Conservation (phyloP, 2,113 vertebrate species). For the Alouatta palliata region DNA sequence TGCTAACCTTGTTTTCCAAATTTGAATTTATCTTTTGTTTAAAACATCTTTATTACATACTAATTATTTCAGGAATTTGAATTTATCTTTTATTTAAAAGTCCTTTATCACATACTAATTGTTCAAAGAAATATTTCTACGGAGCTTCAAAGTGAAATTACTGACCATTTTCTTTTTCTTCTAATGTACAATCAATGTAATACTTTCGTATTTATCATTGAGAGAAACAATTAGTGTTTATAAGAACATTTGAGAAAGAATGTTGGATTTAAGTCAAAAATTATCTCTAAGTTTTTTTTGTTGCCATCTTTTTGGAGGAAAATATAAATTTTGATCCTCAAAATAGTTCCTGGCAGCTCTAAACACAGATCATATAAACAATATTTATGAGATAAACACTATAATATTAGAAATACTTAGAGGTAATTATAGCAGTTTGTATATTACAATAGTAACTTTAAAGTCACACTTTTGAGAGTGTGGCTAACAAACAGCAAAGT, state of each 20-base stretch:
- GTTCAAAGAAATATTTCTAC: slow-evolving; percentile 25
- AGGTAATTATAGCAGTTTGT: background rate
- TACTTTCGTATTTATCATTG: background rate
- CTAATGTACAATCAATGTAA: background rate
- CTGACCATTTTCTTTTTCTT: slow-evolving; percentile 5
- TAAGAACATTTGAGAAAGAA: background rate
- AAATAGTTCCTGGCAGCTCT: background rate
- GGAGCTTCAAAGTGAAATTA: background rate
- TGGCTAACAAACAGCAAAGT: background rate
- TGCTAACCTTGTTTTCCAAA: slow-evolving; percentile 12
- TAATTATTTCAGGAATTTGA: background rate
- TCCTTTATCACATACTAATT: background rate
- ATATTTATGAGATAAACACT: background rate
- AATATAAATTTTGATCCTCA: slow-evolving; percentile 23
- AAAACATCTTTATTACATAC: slow-evolving; percentile 1
- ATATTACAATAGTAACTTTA: background rate
- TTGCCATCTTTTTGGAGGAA: background rate
- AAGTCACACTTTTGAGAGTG: background rate
- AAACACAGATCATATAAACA: background rate
- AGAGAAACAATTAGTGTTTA: slow-evolving; percentile 5
- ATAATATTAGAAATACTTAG: background rate
- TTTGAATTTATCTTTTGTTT: slow-evolving; percentile 34
- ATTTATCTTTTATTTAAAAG: slow-evolving; percentile 45
- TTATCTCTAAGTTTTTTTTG: background rate
- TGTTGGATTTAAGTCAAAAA: background rate